Evolutionary conservation across 1,140 invertebrate species (phyloP).

Genomic region (Frieseomelitta varia): DNA sequence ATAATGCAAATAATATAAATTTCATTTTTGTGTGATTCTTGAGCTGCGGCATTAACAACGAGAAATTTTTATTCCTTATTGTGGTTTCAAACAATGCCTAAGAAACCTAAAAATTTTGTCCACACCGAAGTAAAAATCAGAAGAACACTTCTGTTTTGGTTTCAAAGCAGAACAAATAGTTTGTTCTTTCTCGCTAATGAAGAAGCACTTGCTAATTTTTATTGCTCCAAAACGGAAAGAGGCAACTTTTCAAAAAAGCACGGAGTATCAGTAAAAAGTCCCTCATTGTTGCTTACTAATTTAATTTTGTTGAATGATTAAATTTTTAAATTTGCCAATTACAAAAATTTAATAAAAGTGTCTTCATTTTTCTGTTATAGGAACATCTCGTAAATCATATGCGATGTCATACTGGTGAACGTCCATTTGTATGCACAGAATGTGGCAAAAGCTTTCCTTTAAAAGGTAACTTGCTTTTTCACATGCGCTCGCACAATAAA

Average conservation of each 20-base stretch:
- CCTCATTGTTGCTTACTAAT: neutral
- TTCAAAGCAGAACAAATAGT: neutral
- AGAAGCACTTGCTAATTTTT: no score
- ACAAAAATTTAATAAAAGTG: neutral
- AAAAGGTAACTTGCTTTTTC: slow-evolving; percentile 95
- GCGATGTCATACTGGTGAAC: slow-evolving; percentile 94
- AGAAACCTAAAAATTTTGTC: no score
- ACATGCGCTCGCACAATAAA: slow-evolving; percentile 96
- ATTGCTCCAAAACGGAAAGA: no score
- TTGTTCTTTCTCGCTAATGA: no score
- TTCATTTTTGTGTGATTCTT: neutral
- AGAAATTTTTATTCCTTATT: neutral
- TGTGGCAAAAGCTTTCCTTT: slow-evolving; percentile 94
- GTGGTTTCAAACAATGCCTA: no score
- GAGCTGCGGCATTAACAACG: neutral
- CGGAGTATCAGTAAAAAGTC: neutral
- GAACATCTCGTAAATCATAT: slow-evolving; percentile 90
- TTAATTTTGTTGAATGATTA: neutral
- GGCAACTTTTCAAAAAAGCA: neutral
- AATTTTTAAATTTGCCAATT: neutral
- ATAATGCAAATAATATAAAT: neutral
- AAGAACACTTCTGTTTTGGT: neutral
- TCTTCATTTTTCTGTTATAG: slow-evolving; percentile 66
- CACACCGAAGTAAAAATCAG: no score
- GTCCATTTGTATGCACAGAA: slow-evolving; percentile 90